Conservation (phyloP, 2,888 invertebrate species). For the Griposia aprilina region DNA sequence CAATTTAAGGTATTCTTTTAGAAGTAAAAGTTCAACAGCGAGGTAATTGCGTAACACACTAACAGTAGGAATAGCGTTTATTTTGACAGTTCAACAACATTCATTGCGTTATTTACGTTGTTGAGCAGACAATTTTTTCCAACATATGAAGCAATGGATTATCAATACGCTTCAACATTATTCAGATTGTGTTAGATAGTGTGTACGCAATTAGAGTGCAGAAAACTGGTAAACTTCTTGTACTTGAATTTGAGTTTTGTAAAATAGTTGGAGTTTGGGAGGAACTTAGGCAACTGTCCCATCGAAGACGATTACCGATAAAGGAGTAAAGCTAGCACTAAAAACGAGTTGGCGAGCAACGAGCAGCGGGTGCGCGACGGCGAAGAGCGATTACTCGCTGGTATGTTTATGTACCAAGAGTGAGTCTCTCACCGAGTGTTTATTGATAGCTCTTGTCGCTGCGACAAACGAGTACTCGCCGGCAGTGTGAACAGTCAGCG, state of each 20-base stretch:
- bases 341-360: neutral
- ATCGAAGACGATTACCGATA: neutral
- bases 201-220: too few relatives aligned
- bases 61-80: too few relatives aligned
- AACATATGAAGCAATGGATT: too few relatives aligned
- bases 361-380: neutral
- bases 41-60: too few relatives aligned
- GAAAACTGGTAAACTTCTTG: neutral
- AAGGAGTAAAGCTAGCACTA: neutral
- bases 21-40: neutral
- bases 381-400: neutral
- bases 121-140: too few relatives aligned
- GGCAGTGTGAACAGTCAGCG: neutral
- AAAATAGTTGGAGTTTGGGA: neutral
- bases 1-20: neutral
- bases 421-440: neutral
- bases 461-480: neutral
- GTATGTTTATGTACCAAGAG: neutral
- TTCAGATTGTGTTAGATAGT: too few relatives aligned
- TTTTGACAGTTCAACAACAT: too few relatives aligned
- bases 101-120: too few relatives aligned
- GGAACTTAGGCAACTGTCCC: neutral
- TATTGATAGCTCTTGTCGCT: neutral
- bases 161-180: too few relatives aligned
- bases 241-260: neutral